Conservation (phyloP, 2,113 vertebrate genomes). For the Glareola pratincola region DNA sequence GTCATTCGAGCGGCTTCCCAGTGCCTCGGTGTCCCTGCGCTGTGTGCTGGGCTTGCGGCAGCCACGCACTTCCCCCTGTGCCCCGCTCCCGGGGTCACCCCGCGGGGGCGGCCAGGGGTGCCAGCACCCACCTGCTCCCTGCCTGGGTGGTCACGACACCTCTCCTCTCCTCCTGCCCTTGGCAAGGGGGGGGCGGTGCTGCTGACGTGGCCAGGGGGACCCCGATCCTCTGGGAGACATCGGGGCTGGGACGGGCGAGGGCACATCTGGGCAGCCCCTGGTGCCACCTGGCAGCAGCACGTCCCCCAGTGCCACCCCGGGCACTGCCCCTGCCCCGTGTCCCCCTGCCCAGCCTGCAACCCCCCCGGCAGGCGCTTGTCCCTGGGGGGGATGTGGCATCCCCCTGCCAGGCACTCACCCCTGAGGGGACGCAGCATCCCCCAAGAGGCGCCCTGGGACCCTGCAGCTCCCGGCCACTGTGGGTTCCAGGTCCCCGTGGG, state of each 20-base stretch:
- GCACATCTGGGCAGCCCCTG: not conserved
- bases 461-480: not conserved
- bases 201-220: rapidly evolving
- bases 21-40: not conserved
- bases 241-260: not conserved
- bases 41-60: not conserved
- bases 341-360: not conserved
- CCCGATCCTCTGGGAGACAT: not conserved
- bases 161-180: not conserved
- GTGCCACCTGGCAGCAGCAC: not conserved
- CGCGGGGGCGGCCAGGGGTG: not conserved
- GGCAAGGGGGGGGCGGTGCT: not conserved
- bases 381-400: not conserved
- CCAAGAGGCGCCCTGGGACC: not conserved
- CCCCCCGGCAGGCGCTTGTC: rapidly evolving
- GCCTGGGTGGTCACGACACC: too few species aligned
- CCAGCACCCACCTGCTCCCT: too few species aligned
- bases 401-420: not conserved
- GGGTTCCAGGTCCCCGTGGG: rapidly evolving
- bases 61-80: rapidly evolving
- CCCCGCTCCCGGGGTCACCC: rapidly evolving
- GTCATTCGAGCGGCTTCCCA: rapidly evolving
- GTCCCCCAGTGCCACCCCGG: not conserved
- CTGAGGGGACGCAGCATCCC: not conserved
- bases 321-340: not conserved